These are phyloP conservation scores for Polypedilum vanderplanki DNA, from an alignment of 1,140 invertebrate species.

Conservation along the genomic window DNA sequence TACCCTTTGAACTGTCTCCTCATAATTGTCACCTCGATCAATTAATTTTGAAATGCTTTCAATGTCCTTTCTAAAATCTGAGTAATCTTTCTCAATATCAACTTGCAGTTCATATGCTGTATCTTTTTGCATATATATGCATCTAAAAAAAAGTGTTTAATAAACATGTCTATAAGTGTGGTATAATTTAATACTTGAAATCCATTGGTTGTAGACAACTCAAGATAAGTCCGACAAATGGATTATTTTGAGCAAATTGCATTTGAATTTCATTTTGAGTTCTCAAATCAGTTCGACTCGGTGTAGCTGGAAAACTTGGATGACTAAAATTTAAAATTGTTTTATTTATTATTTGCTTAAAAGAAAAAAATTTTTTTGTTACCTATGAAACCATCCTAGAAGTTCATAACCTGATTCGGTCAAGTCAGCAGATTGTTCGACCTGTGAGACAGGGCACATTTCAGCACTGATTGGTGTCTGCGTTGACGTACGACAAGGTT, in stretches of 20 bases:
- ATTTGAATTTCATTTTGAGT: constrained; percentile 52
- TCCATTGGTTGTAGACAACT: constrained; percentile 44
- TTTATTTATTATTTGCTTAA: too few relatives aligned
- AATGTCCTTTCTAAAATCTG: constrained; percentile 32
- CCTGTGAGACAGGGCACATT: constrained; percentile 64
- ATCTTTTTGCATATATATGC: constrained; percentile 30
- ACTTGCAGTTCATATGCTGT: constrained; percentile 42
- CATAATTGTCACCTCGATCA: neutral
- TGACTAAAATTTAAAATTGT: constrained; percentile 37
- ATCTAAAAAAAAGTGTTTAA: constrained; percentile 11
- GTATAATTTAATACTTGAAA: constrained; percentile 25
- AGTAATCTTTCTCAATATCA: constrained; percentile 34
- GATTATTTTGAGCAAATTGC: constrained; percentile 40
- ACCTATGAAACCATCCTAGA: constrained; percentile 59
- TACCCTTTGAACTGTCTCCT: constrained; percentile 30
- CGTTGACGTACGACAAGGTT: constrained; percentile 49
- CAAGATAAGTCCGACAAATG: constrained; percentile 54
- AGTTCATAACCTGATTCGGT: constrained; percentile 46
- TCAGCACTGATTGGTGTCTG: constrained; percentile 63
- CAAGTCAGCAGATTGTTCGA: constrained; percentile 50
- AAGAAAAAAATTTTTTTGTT: too few relatives aligned
- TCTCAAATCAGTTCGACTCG: constrained; percentile 54
- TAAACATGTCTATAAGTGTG: neutral
- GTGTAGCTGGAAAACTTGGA: constrained; percentile 56
- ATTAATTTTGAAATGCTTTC: constrained; percentile 11